Evolutionary conservation across 2,888 invertebrate species (phyloP).

Genomic region (Neria commutata): DNA sequence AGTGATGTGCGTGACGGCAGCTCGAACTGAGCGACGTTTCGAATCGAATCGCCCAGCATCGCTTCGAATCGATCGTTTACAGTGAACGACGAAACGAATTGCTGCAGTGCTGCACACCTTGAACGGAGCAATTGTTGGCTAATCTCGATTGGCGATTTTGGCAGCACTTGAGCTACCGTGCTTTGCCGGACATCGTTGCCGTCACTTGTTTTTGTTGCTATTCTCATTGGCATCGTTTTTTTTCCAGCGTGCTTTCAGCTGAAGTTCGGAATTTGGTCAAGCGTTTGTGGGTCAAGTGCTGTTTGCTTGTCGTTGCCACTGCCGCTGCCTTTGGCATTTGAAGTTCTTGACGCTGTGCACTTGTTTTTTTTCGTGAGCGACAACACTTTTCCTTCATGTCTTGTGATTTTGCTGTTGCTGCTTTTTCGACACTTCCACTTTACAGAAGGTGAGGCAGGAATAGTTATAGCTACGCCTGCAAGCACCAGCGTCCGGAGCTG

Average conservation of each 20-base stretch:
- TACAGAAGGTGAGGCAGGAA: too few relatives aligned
- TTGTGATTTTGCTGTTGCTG: slow-evolving; percentile 21
- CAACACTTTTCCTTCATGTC: slow-evolving; percentile 1
- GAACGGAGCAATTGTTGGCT: neutral
- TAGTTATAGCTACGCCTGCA: too few relatives aligned
- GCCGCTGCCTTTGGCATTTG: slow-evolving; percentile 15
- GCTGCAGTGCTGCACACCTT: neutral
- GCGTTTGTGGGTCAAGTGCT: slow-evolving; percentile 44
- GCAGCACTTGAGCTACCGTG: neutral
- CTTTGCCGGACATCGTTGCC: neutral
- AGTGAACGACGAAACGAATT: neutral
- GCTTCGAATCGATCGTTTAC: neutral
- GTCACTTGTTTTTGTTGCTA: neutral
- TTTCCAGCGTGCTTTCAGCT: too few relatives aligned
- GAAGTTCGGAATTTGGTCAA: slow-evolving; percentile 17
- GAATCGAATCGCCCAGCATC: neutral
- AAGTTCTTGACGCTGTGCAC: slow-evolving; percentile 34
- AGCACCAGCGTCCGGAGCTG: too few relatives aligned
- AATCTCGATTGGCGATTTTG: neutral
- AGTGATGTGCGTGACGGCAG: too few relatives aligned
- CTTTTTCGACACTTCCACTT: slow-evolving; percentile 32
- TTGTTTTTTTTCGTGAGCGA: slow-evolving; percentile 32
- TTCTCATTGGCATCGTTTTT: too few relatives aligned
- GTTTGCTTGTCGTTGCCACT: slow-evolving; percentile 29
- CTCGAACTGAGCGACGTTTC: neutral